Evolutionary conservation across 2,797 vertebrate species (phyloP).

Genomic region (Hippocampus kuda): DNA sequence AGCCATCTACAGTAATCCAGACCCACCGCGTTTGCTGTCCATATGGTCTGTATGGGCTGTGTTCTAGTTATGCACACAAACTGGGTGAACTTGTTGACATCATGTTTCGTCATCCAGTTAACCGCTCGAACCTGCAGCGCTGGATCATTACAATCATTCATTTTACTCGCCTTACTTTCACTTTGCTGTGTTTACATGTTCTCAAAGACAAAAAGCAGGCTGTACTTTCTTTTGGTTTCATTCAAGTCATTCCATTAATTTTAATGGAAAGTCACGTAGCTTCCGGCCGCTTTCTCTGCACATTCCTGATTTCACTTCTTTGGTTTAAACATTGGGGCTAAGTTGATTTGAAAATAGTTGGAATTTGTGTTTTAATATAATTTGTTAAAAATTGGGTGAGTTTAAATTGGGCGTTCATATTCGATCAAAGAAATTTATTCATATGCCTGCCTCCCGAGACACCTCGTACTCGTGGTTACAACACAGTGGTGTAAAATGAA

Average conservation of each 20-base stretch:
- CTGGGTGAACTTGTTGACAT: background rate
- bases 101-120: background rate
- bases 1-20: background rate
- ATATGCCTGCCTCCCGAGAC: background rate
- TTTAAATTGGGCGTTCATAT: background rate
- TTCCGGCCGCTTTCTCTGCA: no score
- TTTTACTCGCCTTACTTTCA: background rate
- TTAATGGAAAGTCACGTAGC: no score
- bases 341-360: background rate
- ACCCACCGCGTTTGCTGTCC: background rate
- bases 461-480: constrained; percentile 17
- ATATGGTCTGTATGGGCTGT: no score
- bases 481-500: constrained; percentile 18
- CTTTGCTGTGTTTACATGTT: background rate
- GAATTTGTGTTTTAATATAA: background rate
- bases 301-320: background rate
- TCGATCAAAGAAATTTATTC: background rate
- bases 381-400: background rate
- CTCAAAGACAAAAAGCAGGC: background rate
- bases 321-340: background rate
- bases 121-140: background rate
- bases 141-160: background rate
- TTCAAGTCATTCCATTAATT: background rate
- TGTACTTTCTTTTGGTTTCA: background rate
- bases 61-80: background rate